Percentiles rank a stretch among this genome's conserved stretches.
These are phyloP conservation scores for Campoletis raptor DNA, from an alignment of 2,888 invertebrate species.

Conservation along the genomic window DNA sequence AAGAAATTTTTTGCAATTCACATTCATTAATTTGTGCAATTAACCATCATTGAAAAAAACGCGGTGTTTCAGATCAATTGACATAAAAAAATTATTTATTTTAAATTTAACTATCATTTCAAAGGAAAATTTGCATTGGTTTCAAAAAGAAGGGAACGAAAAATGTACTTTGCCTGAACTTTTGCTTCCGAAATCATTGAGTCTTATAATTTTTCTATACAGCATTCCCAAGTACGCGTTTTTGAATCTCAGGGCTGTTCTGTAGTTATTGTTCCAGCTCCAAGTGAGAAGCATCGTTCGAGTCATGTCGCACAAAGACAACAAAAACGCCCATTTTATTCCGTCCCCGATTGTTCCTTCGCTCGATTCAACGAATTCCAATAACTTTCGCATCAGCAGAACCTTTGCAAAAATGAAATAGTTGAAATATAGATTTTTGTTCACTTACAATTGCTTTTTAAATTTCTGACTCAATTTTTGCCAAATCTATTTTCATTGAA, in stretches of 20 bases:
- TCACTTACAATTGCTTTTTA: background rate
- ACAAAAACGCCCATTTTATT: slow-evolving; percentile 84
- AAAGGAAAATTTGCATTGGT: background rate
- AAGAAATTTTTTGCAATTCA: background rate
- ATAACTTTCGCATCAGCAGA: slow-evolving; percentile 84
- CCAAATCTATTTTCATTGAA: background rate
- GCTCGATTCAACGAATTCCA: slow-evolving; percentile 83
- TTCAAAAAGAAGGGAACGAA: background rate
- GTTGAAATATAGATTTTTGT: background rate
- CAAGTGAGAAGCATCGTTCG: slow-evolving; percentile 85
- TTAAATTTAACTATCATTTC: too few relatives aligned
- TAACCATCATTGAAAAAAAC: too few relatives aligned
- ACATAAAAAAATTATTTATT: too few relatives aligned
- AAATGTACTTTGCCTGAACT: slow-evolving; percentile 83
- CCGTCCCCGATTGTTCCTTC: slow-evolving; percentile 83
- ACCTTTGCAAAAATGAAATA: slow-evolving; percentile 78
- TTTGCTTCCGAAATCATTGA: slow-evolving; percentile 84
- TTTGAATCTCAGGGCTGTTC: slow-evolving; percentile 82
- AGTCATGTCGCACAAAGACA: slow-evolving; percentile 85
- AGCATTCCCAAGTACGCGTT: slow-evolving; percentile 82
- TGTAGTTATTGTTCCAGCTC: slow-evolving; percentile 86
- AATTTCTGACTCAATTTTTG: background rate
- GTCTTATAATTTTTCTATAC: slow-evolving; percentile 82
- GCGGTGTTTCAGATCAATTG: too few relatives aligned
- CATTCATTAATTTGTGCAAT: too few relatives aligned